Evolutionary conservation across 2,888 invertebrate genomes (phyloP).

Genomic region (Agriopis aurantiaria): DNA sequence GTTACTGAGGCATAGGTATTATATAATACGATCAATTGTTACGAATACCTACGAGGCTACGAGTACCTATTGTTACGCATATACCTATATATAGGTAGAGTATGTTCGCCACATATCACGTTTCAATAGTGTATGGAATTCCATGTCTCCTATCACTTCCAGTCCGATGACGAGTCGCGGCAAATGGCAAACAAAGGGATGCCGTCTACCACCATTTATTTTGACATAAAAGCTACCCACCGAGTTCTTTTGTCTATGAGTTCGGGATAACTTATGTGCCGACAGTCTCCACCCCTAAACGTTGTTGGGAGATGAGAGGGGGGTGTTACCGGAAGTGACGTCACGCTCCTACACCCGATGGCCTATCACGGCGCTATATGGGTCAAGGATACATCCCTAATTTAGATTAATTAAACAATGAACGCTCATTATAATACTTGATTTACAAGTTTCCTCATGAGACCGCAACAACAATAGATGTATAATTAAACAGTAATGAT

Average conservation of each 20-base stretch:
- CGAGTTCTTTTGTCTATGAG: slow-evolving; percentile 45
- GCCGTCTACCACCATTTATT: slow-evolving; percentile 37
- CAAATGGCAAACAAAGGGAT: slow-evolving; percentile 35
- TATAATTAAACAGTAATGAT: slow-evolving; percentile 4
- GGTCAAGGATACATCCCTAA: slow-evolving; percentile 43
- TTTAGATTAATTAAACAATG: slow-evolving; percentile 24
- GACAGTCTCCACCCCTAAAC: slow-evolving; percentile 22
- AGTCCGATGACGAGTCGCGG: slow-evolving; percentile 25
- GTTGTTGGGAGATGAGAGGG: background rate
- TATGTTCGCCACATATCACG: background rate
- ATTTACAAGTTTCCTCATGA: slow-evolving; percentile 6
- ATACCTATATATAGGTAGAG: background rate
- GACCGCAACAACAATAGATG: slow-evolving; percentile 3
- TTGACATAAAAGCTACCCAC: slow-evolving; percentile 40
- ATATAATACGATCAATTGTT: too few relatives aligned
- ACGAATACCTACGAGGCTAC: too few relatives aligned
- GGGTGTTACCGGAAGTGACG: slow-evolving; percentile 15
- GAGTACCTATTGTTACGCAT: background rate
- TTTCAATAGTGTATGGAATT: slow-evolving; percentile 21
- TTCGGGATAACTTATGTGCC: slow-evolving; percentile 40
- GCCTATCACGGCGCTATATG: slow-evolving; percentile 26
- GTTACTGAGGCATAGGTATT: too few relatives aligned
- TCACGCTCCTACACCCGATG: slow-evolving; percentile 23
- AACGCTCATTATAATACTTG: background rate
- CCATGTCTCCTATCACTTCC: slow-evolving; percentile 30